Base-by-base conservation (phyloP, 2,113 vertebrate genomes). In the Jaculus jaculus region DNA sequence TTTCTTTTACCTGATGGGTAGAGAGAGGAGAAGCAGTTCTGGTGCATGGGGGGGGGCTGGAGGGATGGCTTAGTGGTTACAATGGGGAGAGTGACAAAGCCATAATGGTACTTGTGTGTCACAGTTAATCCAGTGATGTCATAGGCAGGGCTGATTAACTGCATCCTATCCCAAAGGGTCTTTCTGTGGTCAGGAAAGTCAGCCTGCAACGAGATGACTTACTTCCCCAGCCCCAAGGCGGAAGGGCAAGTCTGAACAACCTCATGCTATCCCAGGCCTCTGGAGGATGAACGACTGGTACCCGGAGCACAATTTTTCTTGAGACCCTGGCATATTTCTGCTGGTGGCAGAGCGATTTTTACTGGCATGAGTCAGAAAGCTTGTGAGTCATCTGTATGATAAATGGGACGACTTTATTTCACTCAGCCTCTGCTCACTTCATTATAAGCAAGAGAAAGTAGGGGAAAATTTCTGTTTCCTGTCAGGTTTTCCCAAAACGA, bases 391-490 rank as follows among this genome's bases (percentile, higher is more conserved):
- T 97, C 97, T 97, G 96, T 93, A 93, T 95, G 93, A 96, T 89
- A 97, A 96, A 96, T 96, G 94, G 96, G 95, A 97, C 96, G 97
- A 96, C 93, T 96, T 97, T 96, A 98, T 97, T 98, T 98, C 97
- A 97, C 97, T 98, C 96, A 97, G 97, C 84, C 97, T 98, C 95
- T 89, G 94, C 79, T 97, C 96, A 95, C 95, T 96, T 98, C 95
- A 95, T 97, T 95, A 97, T 84, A 96, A 47, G 96, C 96, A 96
- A 97, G 79, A 97, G 92, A 97, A 96, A 96, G 88, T 92, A 94
- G 96, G 97, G 97, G 94, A 96, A 97, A 97, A 95, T 93, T 90
- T 97, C 97, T 97, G 89, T 91, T 95, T 94, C 95, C 95, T 96
- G 97, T 95, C 97, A 98, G 96, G 77, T 95, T 97, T 96, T 96